Conservation (phyloP, 2,888 invertebrate species). For the Microchrysa polita region DNA sequence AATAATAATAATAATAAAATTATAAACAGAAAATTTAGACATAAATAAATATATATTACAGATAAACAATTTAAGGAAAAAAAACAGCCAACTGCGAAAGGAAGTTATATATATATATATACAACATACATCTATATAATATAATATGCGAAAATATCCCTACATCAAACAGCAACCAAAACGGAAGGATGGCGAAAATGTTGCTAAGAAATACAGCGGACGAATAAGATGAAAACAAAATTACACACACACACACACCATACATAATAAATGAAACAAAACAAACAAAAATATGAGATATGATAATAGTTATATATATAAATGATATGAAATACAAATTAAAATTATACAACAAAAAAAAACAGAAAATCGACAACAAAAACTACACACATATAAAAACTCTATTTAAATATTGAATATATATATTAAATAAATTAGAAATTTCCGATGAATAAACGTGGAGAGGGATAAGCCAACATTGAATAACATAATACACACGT, state of each 20-base stretch:
- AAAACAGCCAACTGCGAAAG: constrained; percentile 39
- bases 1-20: constrained; percentile 31
- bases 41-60: constrained; percentile 40
- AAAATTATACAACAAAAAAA: constrained; percentile 16
- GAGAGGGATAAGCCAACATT: constrained; percentile 50
- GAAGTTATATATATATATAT: constrained; percentile 7
- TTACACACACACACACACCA: constrained; percentile 35
- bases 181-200: background rate
- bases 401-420: constrained; percentile 44
- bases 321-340: constrained; percentile 33
- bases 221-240: background rate
- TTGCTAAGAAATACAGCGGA: constrained; percentile 12
- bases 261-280: constrained; percentile 34
- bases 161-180: background rate
- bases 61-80: constrained; percentile 23
- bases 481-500: constrained; percentile 48
- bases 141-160: constrained; percentile 31
- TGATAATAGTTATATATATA: constrained; percentile 31
- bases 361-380: constrained; percentile 39
- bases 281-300: constrained; percentile 18
- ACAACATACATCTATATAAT: too few species aligned
- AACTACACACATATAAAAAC: constrained; percentile 41
- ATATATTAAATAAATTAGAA: constrained; percentile 46
- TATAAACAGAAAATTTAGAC: constrained; percentile 39
- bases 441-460: constrained; percentile 50